phyloP scores from a whole-genome alignment of 2,113 vertebrate genomes.

The Brachyhypopomus gauderio region DNA sequence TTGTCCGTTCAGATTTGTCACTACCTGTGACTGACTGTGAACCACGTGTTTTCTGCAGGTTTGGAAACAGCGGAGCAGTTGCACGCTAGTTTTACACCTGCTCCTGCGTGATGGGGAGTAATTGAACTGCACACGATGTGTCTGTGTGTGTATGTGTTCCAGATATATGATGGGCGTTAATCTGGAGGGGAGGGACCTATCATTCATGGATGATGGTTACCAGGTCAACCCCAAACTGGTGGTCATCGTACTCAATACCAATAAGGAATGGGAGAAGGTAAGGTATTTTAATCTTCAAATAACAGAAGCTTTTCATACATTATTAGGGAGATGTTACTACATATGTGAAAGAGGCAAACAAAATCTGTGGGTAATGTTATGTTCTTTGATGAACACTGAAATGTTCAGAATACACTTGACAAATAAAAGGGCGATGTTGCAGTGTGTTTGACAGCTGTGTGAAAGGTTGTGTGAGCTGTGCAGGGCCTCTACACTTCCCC shows the following conservation, averaged over 20 bases:
- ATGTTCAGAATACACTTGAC: too few species aligned
- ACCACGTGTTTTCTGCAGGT: too few species aligned
- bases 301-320: neutral
- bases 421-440: too few species aligned
- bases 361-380: too few species aligned
- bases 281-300: constrained; percentile 52
- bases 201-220: constrained; percentile 96
- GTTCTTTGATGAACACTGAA: too few species aligned
- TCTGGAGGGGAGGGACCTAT: constrained; percentile 91
- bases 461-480: neutral
- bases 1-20: too few species aligned
- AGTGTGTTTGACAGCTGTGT: neutral
- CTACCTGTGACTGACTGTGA: too few species aligned
- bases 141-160: constrained; percentile 65
- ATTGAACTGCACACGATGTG: neutral
- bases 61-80: too few species aligned
- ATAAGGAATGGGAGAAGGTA: constrained; percentile 96
- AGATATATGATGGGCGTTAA: constrained; percentile 98
- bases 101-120: too few species aligned
- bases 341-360: too few species aligned
- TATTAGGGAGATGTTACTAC: too few species aligned
- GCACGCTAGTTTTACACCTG: too few species aligned
- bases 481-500: neutral
- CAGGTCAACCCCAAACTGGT: constrained; percentile 94
- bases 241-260: constrained; percentile 91